phyloP scores from a whole-genome alignment of 1,140 invertebrate genomes.

The Nasonia vitripennis region DNA sequence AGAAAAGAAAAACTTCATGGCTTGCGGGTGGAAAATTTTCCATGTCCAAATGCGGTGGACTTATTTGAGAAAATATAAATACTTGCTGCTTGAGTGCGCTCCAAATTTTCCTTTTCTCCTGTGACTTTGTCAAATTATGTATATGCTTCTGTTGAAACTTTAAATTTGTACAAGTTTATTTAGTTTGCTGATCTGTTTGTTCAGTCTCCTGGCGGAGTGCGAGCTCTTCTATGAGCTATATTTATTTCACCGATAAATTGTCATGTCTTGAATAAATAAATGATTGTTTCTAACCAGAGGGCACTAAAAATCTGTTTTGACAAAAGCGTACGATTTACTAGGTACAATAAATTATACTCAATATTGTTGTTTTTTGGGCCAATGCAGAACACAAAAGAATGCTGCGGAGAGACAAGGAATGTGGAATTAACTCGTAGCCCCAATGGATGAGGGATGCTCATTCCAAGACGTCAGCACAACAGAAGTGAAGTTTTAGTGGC shows the following conservation, averaged over 20 bases:
- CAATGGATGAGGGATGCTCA: constrained; percentile 38
- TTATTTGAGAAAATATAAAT: background rate
- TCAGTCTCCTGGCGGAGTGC: no score
- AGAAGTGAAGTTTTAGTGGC: constrained; percentile 12
- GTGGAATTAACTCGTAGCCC: background rate
- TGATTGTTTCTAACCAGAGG: no score
- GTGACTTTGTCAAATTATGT: no score
- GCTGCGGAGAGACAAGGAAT: background rate
- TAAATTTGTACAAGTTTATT: background rate
- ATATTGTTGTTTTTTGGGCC: background rate
- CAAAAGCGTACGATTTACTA: no score
- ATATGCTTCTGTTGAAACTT: background rate
- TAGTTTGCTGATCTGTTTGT: no score
- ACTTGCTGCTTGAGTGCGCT: background rate
- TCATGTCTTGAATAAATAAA: no score
- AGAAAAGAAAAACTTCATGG: no score
- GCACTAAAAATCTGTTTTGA: no score
- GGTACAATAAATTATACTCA: no score
- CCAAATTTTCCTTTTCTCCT: background rate
- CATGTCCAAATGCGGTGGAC: background rate
- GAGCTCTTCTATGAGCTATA: no score
- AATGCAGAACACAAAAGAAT: background rate
- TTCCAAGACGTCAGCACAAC: background rate
- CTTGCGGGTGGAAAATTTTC: no score
- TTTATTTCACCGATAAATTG: no score